phyloP scores from a whole-genome alignment of 2,888 invertebrate genomes.

The Strigamia maritima region DNA sequence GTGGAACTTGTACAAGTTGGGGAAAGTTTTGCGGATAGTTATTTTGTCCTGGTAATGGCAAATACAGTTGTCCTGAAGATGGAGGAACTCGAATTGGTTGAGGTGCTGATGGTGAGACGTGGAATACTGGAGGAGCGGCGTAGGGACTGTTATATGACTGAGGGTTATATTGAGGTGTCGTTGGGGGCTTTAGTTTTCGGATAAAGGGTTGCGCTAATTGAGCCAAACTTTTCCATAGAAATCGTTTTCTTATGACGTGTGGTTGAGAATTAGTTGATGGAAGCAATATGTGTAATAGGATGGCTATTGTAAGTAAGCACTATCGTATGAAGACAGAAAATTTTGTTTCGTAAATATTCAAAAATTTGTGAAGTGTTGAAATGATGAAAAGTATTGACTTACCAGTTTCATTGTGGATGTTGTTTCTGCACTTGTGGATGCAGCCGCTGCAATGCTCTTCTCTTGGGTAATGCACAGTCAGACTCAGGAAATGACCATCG shows the following conservation, averaged over 20 bases:
- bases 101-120: constrained; percentile 34
- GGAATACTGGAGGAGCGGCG: constrained; percentile 37
- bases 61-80: constrained; percentile 36
- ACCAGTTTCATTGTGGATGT: constrained; percentile 35
- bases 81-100: constrained; percentile 37
- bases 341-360: background rate
- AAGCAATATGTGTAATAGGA: background rate
- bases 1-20: constrained; percentile 19
- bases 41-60: constrained; percentile 19
- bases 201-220: constrained; percentile 36
- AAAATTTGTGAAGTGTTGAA: background rate
- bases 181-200: background rate
- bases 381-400: background rate
- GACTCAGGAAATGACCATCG: constrained; percentile 7
- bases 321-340: background rate
- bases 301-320: background rate
- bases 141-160: background rate
- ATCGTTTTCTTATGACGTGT: constrained; percentile 31
- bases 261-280: background rate
- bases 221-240: constrained; percentile 20
- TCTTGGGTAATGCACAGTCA: background rate
- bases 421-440: background rate
- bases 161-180: background rate
- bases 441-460: background rate
- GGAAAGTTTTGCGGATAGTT: background rate